These are phyloP conservation scores for Oxyura jamaicensis DNA, from an alignment of 2,113 vertebrate species.

Conservation along the genomic window DNA sequence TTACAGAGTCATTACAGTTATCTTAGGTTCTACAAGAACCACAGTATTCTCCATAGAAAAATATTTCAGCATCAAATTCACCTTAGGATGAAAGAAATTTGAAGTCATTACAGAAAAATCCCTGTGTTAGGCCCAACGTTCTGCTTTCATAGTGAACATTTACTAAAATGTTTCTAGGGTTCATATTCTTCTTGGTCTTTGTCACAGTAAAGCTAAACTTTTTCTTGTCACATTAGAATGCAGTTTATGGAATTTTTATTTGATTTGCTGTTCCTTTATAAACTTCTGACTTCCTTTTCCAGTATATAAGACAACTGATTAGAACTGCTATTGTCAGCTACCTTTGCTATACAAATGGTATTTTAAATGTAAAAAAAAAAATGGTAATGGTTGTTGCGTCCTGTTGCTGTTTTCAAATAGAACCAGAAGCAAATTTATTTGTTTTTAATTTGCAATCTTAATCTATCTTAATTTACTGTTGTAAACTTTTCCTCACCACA, in stretches of 20 bases:
- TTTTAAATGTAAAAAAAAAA: slow-evolving; percentile 15
- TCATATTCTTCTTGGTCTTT: background rate
- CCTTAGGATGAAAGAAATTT: slow-evolving; percentile 10
- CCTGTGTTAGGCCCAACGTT: background rate
- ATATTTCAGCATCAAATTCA: slow-evolving; percentile 22
- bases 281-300: background rate
- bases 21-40: slow-evolving; percentile 38
- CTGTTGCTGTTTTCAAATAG: background rate
- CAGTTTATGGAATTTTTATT: background rate
- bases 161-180: background rate
- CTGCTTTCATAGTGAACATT: background rate
- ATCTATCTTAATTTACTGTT: background rate
- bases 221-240: slow-evolving; percentile 7
- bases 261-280: background rate
- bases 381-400: background rate
- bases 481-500: background rate
- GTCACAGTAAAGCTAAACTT: slow-evolving; percentile 10
- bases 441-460: background rate
- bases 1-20: background rate
- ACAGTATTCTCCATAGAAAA: slow-evolving; percentile 16
- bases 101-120: background rate
- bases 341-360: background rate
- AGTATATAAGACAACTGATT: background rate
- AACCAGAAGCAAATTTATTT: background rate
- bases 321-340: slow-evolving; percentile 14